phyloP scores from a whole-genome alignment of 2,888 invertebrate genomes.

The Andrena praecox region DNA sequence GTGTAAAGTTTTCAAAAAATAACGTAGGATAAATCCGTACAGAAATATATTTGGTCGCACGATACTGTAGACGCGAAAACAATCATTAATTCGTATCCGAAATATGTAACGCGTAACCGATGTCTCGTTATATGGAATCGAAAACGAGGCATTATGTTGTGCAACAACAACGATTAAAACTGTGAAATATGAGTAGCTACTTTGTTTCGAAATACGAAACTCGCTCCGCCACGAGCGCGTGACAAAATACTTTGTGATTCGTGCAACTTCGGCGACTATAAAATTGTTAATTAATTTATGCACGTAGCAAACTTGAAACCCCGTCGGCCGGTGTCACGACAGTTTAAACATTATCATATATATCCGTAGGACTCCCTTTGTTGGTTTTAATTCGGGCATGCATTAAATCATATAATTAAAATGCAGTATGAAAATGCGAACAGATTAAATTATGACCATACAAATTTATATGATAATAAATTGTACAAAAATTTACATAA shows the following conservation, averaged over 20 bases:
- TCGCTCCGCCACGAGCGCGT: constrained; percentile 21
- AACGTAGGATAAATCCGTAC: background rate
- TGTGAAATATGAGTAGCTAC: background rate
- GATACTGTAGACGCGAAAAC: too few species aligned
- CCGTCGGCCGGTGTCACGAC: background rate
- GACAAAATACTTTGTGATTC: background rate
- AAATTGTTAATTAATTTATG: constrained; percentile 49
- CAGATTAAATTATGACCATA: background rate
- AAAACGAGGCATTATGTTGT: background rate
- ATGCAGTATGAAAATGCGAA: background rate
- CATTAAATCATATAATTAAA: constrained; percentile 3
- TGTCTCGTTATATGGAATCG: background rate
- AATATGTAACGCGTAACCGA: background rate
- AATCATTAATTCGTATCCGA: constrained; percentile 15
- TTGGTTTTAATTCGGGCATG: background rate
- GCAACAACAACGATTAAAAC: background rate
- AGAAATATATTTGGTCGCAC: too few species aligned
- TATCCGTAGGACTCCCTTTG: background rate
- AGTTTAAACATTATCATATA: constrained; percentile 7
- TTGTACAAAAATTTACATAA: too few species aligned
- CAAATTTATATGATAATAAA: background rate
- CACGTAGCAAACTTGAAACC: background rate
- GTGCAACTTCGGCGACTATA: background rate
- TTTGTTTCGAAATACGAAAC: background rate
- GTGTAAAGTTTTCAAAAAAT: background rate